Conservation (phyloP, 2,113 vertebrate genomes). For the Pithys albifrons region DNA sequence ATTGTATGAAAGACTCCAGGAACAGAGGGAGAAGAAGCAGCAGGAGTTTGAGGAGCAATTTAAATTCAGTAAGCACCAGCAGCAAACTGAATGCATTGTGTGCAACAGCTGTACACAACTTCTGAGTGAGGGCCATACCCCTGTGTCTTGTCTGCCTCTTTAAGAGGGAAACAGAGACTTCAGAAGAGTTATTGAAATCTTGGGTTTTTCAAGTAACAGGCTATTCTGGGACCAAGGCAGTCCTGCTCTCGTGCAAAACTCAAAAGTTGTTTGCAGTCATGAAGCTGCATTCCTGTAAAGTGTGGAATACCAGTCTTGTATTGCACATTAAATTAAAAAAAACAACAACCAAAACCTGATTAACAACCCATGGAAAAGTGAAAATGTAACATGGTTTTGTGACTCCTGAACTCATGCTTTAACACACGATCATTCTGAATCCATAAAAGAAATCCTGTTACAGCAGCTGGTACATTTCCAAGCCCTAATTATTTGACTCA, state of each 20-base stretch:
- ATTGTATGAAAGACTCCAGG: constrained; percentile 91
- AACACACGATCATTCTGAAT: background rate
- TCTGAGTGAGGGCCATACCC: rapidly evolving
- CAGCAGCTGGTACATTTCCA: background rate
- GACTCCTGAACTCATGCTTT: background rate
- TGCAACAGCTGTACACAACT: background rate
- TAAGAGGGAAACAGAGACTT: background rate
- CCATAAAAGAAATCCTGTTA: background rate
- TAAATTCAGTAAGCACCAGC: constrained; percentile 91
- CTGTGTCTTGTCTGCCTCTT: background rate
- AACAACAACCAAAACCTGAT: background rate
- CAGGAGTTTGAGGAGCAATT: constrained; percentile 97
- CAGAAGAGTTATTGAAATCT: background rate
- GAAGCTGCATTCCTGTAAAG: background rate
- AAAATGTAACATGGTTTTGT: background rate
- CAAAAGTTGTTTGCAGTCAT: background rate
- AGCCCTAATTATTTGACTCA: background rate
- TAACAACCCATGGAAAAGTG: background rate
- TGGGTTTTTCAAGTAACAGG: rapidly evolving
- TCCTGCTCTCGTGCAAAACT: rapidly evolving
- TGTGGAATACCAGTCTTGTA: background rate
- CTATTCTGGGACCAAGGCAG: background rate
- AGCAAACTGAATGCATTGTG: background rate
- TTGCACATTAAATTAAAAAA: background rate
- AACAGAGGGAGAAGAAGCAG: constrained; percentile 98